Percentiles rank a stretch among this genome's conserved stretches.
Evolutionary conservation across 2,797 vertebrate species (phyloP).

Genomic region (Phataginus tetradactyla): DNA sequence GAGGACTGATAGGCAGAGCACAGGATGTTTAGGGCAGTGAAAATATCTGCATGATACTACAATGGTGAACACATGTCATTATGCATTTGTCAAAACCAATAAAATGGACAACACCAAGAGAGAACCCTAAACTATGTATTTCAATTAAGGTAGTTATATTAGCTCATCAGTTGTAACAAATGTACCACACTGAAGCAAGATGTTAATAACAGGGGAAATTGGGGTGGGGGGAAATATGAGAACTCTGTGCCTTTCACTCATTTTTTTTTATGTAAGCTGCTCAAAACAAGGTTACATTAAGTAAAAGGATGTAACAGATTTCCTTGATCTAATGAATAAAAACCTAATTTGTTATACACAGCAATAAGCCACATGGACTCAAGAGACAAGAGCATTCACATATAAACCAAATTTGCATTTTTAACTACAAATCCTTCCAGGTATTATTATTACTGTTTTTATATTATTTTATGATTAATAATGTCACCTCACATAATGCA

Average conservation of each 20-base stretch:
- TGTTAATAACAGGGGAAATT: neutral
- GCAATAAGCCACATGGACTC: neutral
- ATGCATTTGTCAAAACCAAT: neutral
- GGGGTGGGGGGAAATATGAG: neutral
- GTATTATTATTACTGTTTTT: neutral
- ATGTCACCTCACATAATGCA: neutral
- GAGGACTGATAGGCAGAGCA: neutral
- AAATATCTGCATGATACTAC: too few relatives aligned
- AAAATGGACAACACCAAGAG: neutral
- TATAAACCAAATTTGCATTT: neutral
- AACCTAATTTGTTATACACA: neutral
- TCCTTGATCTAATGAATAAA: neutral
- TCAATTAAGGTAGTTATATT: neutral
- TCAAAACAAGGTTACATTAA: neutral
- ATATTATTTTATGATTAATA: neutral
- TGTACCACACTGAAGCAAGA: neutral
- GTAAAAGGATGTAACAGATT: neutral
- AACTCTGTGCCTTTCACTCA: neutral
- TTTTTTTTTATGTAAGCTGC: neutral
- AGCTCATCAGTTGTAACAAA: neutral
- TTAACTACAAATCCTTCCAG: neutral
- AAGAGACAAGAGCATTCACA: neutral
- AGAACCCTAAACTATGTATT: neutral
- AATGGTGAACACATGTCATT: neutral
- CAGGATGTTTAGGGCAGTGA: neutral